Conservation (phyloP, 2,888 invertebrate species). For the Thera obeliscata region DNA sequence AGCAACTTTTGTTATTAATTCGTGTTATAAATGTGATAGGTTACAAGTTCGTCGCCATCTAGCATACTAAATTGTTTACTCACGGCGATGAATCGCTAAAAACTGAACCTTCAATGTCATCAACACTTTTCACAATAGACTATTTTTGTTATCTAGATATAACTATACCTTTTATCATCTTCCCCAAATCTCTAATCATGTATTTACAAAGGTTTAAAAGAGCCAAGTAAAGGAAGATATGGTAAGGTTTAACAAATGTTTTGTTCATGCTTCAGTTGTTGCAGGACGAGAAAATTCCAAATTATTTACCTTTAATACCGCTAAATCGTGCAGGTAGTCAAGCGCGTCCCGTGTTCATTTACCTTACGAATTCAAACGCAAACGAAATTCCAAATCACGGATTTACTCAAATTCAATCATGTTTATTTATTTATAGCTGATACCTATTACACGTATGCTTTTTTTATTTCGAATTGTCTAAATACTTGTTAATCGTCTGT, state of each 20-base stretch:
- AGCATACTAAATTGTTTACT: too few relatives aligned
- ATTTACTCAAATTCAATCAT: background rate
- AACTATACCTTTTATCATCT: too few relatives aligned
- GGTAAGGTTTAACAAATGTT: slow-evolving; percentile 74
- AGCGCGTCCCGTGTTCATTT: slow-evolving; percentile 79
- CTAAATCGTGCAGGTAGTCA: slow-evolving; percentile 69
- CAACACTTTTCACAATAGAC: too few relatives aligned
- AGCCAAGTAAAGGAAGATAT: slow-evolving; percentile 58
- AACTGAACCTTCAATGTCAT: too few relatives aligned
- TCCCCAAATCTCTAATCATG: slow-evolving; percentile 1
- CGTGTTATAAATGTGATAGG: too few relatives aligned
- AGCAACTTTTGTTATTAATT: too few relatives aligned
- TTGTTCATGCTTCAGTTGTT: slow-evolving; percentile 70
- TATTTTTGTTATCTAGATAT: too few relatives aligned
- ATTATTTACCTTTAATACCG: slow-evolving; percentile 57
- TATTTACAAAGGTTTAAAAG: slow-evolving; percentile 14
- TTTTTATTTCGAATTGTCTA: too few relatives aligned
- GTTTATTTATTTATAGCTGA: too few relatives aligned
- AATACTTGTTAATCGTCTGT: too few relatives aligned
- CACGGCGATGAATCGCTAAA: background rate
- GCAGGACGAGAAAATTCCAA: slow-evolving; percentile 62
- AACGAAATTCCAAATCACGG: slow-evolving; percentile 70
- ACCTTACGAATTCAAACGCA: slow-evolving; percentile 81
- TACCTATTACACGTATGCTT: too few relatives aligned
- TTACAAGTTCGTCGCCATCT: too few relatives aligned